Evolutionary conservation across 1,140 invertebrate genomes (phyloP), one percentile per base, ranked within the genome.

Genomic region (Cydia strobilella): DNA sequence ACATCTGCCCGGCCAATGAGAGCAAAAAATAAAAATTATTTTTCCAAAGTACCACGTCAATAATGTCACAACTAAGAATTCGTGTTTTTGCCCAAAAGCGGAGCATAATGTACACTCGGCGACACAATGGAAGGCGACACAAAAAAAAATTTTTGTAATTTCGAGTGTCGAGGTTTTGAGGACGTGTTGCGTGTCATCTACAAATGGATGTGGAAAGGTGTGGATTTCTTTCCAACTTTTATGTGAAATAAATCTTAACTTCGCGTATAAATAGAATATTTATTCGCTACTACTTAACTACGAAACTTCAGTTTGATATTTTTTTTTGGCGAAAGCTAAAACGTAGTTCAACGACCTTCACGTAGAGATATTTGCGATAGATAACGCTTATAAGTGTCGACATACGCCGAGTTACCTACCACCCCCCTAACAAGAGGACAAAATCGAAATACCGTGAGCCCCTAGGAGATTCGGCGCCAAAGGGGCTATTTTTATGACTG

Each of bases 401-500:
- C 78, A 80, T 83, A 82, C 78, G 77, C 75, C 74, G 78, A 79
- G 75, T 72, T 77, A 76, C 63, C 74, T 76, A 69, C 76, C 78
- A 77, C 81, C 83, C 81, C 74, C 78, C 83, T 89, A 89, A 89
- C 86, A 80, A 88, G 86, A 87, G 89, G 86, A 82, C 82, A 85
- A 90, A 88, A 87, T 88, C 86, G 84, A 87, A 88, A 85, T 86
- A 85, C 83, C 82, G 84, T 78, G 80, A 84, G 81, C 86, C 90
- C 86, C 84, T 84, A 86, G 87, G 87, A 92, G 90, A 91, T 89
- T 90, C 87, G 88, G 88, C 86, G 86, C 86, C 88, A 84, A 90
- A 91, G 90, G 89, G 90, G 89, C 90, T 90, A 92, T 92, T 92
- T 92, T 92, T 92, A 92, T 90, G 89, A 90, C 84, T 89, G 87